These are phyloP conservation scores for Oncorhynchus keta DNA, from an alignment of 2,113 vertebrate species.

Conservation along the genomic window DNA sequence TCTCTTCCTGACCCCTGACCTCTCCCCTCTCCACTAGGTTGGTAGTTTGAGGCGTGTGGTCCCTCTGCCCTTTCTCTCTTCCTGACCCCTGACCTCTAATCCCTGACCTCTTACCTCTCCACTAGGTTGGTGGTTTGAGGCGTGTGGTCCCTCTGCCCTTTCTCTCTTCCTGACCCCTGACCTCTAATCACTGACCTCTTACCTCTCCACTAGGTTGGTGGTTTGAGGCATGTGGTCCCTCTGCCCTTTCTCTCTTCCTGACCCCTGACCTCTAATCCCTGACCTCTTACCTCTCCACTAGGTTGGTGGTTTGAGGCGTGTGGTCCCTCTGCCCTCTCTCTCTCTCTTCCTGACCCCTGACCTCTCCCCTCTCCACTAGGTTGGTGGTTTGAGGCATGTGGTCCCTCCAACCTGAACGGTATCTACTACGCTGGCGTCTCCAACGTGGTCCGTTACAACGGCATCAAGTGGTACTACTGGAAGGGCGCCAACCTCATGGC, in stretches of 20 bases:
- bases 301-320: slow-evolving; percentile 34
- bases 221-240: too few species aligned
- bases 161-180: background rate
- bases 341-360: background rate
- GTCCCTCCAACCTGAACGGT: slow-evolving; percentile 82
- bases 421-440: slow-evolving; percentile 74
- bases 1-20: too few species aligned
- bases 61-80: too few species aligned
- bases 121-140: too few species aligned
- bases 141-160: too few species aligned
- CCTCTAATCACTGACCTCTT: slow-evolving; percentile 3
- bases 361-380: slow-evolving; percentile 55
- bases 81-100: too few species aligned
- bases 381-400: slow-evolving; percentile 86
- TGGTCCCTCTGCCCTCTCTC: background rate
- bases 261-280: too few species aligned
- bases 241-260: too few species aligned
- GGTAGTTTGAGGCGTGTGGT: too few species aligned
- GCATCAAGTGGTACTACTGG: slow-evolving; percentile 87
- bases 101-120: too few species aligned
- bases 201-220: background rate
- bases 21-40: too few species aligned
- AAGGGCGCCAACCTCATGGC: slow-evolving; percentile 77
- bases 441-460: slow-evolving; percentile 74
- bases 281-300: slow-evolving; percentile 25